Evolutionary conservation across 1,140 invertebrate species (phyloP).

Genomic region (Drosophila nannoptera): DNA sequence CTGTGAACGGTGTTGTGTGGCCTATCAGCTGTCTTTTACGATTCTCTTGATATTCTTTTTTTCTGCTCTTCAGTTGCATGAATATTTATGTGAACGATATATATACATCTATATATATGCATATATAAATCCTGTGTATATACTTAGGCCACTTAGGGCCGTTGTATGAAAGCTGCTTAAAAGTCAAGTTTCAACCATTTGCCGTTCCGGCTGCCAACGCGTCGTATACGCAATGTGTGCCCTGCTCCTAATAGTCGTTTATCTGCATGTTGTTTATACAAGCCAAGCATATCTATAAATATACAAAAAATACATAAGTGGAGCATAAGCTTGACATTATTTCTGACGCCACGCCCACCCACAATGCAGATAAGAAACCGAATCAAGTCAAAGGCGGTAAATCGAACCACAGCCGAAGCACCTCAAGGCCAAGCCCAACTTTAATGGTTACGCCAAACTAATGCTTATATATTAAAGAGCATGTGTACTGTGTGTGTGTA

Average conservation of each 20-base stretch:
- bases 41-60: conserved; percentile 6
- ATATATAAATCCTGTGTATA: conserved; percentile 11
- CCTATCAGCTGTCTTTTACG: conserved; percentile 68
- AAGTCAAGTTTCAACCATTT: conserved; percentile 52
- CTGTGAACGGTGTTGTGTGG: conserved; percentile 28
- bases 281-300: background rate
- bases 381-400: conserved; percentile 55
- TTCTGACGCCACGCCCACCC: conserved; percentile 46
- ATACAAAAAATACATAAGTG: conserved; percentile 25
- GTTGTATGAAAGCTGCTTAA: conserved; percentile 60
- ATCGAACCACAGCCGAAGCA: conserved; percentile 60
- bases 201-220: conserved; percentile 43
- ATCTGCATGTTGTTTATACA: conserved; percentile 71
- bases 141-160: conserved; percentile 38
- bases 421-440: conserved; percentile 18
- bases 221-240: conserved; percentile 47
- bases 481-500: no score
- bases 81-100: conserved; percentile 70
- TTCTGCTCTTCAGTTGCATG: conserved; percentile 50
- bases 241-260: conserved; percentile 62
- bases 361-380: conserved; percentile 2
- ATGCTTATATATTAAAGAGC: no score
- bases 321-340: conserved; percentile 58
- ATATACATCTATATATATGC: conserved; percentile 20
- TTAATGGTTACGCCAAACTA: no score